Conservation (phyloP, 2,888 invertebrate genomes). For the Leptinotarsa haldemani region DNA sequence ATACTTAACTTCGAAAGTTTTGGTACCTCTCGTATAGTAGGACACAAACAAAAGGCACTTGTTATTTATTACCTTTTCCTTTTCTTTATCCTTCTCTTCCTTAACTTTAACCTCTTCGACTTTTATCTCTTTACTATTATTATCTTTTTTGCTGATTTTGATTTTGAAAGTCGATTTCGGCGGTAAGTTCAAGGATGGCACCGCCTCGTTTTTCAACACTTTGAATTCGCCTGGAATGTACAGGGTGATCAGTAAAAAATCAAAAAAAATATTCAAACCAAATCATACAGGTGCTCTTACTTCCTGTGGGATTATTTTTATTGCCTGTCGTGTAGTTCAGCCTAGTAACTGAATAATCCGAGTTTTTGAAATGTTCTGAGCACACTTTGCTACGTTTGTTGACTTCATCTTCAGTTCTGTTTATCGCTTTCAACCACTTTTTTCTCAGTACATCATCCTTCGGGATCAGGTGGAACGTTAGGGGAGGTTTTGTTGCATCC, state of each 20-base stretch:
- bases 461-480: conserved; percentile 41
- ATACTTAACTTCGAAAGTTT: neutral
- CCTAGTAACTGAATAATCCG: conserved; percentile 41
- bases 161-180: conserved; percentile 47
- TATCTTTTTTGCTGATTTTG: conserved; percentile 47
- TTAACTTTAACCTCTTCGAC: conserved; percentile 44
- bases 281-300: conserved; percentile 42
- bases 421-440: conserved; percentile 73
- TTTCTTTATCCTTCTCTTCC: conserved; percentile 29
- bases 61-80: conserved; percentile 37
- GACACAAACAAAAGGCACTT: neutral
- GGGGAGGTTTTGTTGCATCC: conserved; percentile 23
- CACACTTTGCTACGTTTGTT: conserved; percentile 45
- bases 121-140: conserved; percentile 41
- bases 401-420: conserved; percentile 42
- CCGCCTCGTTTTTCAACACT: conserved; percentile 43
- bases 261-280: neutral
- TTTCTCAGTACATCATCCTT: conserved; percentile 57
- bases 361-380: conserved; percentile 44
- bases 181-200: conserved; percentile 42
- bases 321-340: conserved; percentile 36
- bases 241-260: conserved; percentile 40
- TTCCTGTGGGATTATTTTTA: conserved; percentile 39
- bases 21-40: conserved; percentile 18
- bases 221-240: conserved; percentile 46